Base-by-base conservation (phyloP, 1,140 invertebrate genomes). In the Drosophila ananassae region DNA sequence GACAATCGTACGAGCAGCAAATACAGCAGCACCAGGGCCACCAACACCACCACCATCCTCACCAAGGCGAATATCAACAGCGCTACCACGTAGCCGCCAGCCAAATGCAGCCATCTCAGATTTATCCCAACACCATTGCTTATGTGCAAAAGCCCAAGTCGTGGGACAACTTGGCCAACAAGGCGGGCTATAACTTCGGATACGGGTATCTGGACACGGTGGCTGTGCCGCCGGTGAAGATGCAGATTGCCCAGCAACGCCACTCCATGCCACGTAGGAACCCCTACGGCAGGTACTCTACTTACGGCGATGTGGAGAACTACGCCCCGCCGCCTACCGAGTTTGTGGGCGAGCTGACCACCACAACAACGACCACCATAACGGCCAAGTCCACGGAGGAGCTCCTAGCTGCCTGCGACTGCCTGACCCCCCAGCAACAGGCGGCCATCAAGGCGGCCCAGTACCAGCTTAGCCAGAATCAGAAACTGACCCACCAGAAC, bases 111-210 rank as follows among this genome's bases (percentile, higher is more conserved):
- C 93, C 93, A 4, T 93, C 93, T 22, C 89, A 92, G 56, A 85
- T 91, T 25, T 91, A 89, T 61, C 85, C 85, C 21, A 78, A 91
- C 22, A 77, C 79, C n/a, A 91, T 94, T 17, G 93, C 94, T 58
- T 94, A 95, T 71, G 91, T 91, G 44, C 85, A 94, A 39, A 94
- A 97, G 81, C 96, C 96, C 3, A 97, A 97, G 84, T 97, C 96
- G 0, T 97, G 96, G 96, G 96, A 97, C 80, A 97, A 97, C 92
- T 92, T 97, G 21, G 95, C 96, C 0, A 96, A 96, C 1, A 97
- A 97, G 92, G 95, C 95, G 9, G 96, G 96, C 0, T 97, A 97
- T 77, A 96, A 96, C 22, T 97, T 96, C 74, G 96, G 96, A 3
- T 97, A 97, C 80, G 96, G 96, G 1, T 97, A 96, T 77, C 91